A percentile compares a stretch with the other conserved stretches of the same genome.
Evolutionary conservation across 2,113 vertebrate species (phyloP).

Genomic region (Rhinolophus ferrumequinum): DNA sequence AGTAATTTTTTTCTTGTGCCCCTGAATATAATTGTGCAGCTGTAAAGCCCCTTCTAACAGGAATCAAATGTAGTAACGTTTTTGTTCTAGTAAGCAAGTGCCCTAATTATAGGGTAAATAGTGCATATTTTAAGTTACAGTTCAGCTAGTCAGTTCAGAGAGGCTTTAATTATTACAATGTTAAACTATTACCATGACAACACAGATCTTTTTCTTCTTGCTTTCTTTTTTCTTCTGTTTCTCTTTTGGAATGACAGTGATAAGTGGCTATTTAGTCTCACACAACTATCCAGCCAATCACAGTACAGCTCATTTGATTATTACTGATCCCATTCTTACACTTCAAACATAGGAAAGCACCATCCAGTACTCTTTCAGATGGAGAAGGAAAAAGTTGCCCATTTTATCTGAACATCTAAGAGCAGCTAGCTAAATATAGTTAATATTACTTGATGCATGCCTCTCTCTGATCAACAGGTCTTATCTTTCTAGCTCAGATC

Average conservation of each 20-base stretch:
- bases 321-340: not conserved
- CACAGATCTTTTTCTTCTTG: conserved; percentile 70
- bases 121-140: conserved; percentile 84
- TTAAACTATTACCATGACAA: conserved; percentile 89
- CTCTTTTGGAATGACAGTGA: conserved; percentile 79
- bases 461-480: not conserved
- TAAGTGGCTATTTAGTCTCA: conserved; percentile 71
- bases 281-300: conserved; percentile 64
- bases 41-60: conserved; percentile 70
- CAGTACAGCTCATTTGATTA: not conserved
- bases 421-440: not conserved
- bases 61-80: conserved; percentile 71
- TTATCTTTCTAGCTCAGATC: not conserved
- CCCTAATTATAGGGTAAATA: conserved; percentile 89
- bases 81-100: conserved; percentile 84
- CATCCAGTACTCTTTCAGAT: not conserved
- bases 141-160: conserved; percentile 88
- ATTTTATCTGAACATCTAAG: not conserved
- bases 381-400: not conserved
- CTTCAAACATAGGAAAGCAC: not conserved
- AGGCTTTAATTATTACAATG: conserved; percentile 92
- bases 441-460: not conserved
- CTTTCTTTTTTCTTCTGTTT: not conserved
- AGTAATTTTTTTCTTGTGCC: not conserved
- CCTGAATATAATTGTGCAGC: conserved; percentile 72